Evolutionary conservation across 2,888 invertebrate species (phyloP), one percentile per base, ranked within the genome.

Genomic region (Buathra laborator): DNA sequence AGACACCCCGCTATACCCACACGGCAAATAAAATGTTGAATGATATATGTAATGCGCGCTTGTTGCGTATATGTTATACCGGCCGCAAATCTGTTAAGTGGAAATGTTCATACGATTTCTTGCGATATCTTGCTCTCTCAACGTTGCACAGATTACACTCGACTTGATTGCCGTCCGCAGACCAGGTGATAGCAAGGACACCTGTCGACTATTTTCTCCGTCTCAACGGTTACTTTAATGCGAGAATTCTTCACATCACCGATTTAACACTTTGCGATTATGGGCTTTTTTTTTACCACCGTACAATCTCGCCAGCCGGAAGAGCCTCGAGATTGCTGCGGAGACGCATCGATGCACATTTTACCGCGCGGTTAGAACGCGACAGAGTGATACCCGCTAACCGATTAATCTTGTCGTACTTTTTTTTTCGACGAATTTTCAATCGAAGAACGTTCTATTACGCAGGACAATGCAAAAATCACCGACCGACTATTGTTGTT

Each of bases 151-250:
- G 62, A 62, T 62, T 62, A 32, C 29, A 12, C 29, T 29, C 32
- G 62, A 62, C 62, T 62, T 62, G 62, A 62, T 62, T 62, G 62
- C 29, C 32, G 29, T 62, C n/a, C 62, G 3, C 29, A 29, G 62
- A n/a, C 29, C 62, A 62, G 62, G 62, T 62, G 62, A 62, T 24
- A 62, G 62, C 29, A 32, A 62, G 62, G 29, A 32, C 62, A 62
- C 62, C 62, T 62, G 62, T 62, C 62, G 62, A 32, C 62, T n/a
- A 29, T 62, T 37, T 32, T 62, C 62, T 5, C 32, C 29, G n/a
- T 62, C 62, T 32, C 62, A 29, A 6, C 62, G 62, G 59, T 6
- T n/a, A 62, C 59, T 62, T 62, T 12, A 29, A 32, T 1, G 24
- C 32, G 48, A 48, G 48, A 48, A 48, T n/a, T 53, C 53, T 29